A percentile compares a stretch with the other conserved stretches of the same genome.
Evolutionary conservation across 2,888 invertebrate species (phyloP).

Genomic region (Galerucella pusilla): DNA sequence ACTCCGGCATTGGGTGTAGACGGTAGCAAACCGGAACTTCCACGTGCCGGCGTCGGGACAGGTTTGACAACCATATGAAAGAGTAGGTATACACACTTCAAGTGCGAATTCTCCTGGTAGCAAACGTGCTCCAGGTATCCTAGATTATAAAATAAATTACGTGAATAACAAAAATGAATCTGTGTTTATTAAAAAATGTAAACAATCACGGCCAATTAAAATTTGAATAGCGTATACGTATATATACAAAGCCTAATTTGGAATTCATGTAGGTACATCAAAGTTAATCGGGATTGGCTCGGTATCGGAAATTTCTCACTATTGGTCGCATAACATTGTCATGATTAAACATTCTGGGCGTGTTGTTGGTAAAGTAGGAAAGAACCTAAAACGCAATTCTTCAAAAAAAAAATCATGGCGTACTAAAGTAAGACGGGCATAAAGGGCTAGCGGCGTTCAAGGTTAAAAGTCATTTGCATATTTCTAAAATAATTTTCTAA

Average conservation of each 20-base stretch:
- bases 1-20: slow-evolving; percentile 32
- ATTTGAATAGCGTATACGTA: slow-evolving; percentile 40
- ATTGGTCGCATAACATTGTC: slow-evolving; percentile 50
- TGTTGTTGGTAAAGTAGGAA: slow-evolving; percentile 32
- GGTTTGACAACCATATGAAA: slow-evolving; percentile 62
- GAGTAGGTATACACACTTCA: slow-evolving; percentile 15
- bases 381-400: slow-evolving; percentile 18
- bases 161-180: no score
- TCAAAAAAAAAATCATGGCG: background rate
- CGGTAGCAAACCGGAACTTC: slow-evolving; percentile 56
- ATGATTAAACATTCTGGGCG: slow-evolving; percentile 52
- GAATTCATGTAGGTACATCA: slow-evolving; percentile 52
- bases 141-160: slow-evolving; percentile 28
- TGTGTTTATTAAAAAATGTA: slow-evolving; percentile 2
- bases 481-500: slow-evolving; percentile 29
- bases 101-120: slow-evolving; percentile 40
- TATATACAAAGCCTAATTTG: slow-evolving; percentile 48
- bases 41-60: slow-evolving; percentile 59
- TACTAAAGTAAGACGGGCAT: slow-evolving; percentile 2
- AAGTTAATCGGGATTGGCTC: slow-evolving; percentile 51
- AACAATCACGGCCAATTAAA: slow-evolving; percentile 27
- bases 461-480: slow-evolving; percentile 20
- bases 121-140: slow-evolving; percentile 12
- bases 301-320: slow-evolving; percentile 45
- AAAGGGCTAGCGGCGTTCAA: slow-evolving; percentile 22